Base-by-base conservation (phyloP, 2,888 invertebrate genomes). In the Dioctria linearis region DNA sequence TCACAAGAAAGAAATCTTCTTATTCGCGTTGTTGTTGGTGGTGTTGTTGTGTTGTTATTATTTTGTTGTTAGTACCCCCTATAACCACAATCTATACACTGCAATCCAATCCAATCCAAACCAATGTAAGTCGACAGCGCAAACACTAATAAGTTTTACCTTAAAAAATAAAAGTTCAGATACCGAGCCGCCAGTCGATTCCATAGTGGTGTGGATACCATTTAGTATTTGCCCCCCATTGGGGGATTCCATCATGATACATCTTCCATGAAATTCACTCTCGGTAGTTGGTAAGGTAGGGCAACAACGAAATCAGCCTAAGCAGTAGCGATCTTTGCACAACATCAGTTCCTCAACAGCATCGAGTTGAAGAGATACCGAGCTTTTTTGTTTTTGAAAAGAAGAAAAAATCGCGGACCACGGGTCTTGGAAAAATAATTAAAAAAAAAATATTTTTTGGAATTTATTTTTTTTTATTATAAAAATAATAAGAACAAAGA, bases 1-100 rank as follows among this genome's bases (percentile, higher is more conserved):
- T 73, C 59, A 13, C 0, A 54, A 73, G 73, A 73, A 73, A 73
- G 73, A 73, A 73, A 73, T 73, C 73, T 73, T 73, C 73, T 73
- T 13, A 57, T 59, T 73, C 73, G 40, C 3, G 54, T 54, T n/a
- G 54, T 4, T 6, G 61, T 2, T 13, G 25, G 25, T 3, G 43
- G 6, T 43, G 11, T 66, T n/a, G 9, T 40, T 11, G n/a, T 9
- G 25, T 25, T 13, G n/a, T 46, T 3, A 67, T 13, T 43, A 42
- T 66, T n/a, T 40, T 42, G 40, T 9, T 6, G 6, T 42, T 25
- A n/a, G 43, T 46, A 25, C 25, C 11, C n/a, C n/a, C n/a, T n/a
- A n/a, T n/a, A n/a, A 54, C 39, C 2, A 25, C 2, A 25, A 25
- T 25, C 0, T 25, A 25, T 25, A 25, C 2, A 25, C 25, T 25